These are phyloP conservation scores for Chalcosyrphus nemorum DNA, from an alignment of 2,888 invertebrate genomes.

Conservation along the genomic window DNA sequence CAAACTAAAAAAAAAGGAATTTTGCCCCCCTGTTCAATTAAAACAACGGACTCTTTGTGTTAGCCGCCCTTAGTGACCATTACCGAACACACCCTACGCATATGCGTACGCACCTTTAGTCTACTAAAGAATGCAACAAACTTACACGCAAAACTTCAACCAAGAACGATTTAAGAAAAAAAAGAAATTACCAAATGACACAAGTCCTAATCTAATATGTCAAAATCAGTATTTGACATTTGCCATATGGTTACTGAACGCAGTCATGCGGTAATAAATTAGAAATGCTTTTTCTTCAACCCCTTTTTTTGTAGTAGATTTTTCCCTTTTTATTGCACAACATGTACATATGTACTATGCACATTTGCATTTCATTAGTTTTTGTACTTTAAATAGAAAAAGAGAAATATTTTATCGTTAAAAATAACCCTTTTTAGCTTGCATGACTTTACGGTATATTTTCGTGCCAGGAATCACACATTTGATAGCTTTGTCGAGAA, in stretches of 20 bases:
- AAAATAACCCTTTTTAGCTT: slow-evolving; percentile 60
- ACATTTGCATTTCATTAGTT: slow-evolving; percentile 63
- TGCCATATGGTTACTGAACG: slow-evolving; percentile 23
- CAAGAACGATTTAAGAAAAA: background rate
- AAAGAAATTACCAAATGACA: slow-evolving; percentile 1
- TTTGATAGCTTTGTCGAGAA: slow-evolving; percentile 46
- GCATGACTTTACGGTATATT: slow-evolving; percentile 63
- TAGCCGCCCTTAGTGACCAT: too few species aligned
- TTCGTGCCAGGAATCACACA: slow-evolving; percentile 64
- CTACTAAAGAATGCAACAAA: background rate
- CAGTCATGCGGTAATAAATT: slow-evolving; percentile 60
- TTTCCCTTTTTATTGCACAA: slow-evolving; percentile 42
- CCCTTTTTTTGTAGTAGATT: background rate
- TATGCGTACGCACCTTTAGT: background rate
- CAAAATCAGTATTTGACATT: slow-evolving; percentile 62
- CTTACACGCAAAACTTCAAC: background rate
- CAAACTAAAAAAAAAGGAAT: background rate
- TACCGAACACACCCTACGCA: background rate
- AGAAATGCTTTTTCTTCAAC: background rate
- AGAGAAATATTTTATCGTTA: slow-evolving; percentile 14
- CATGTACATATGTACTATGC: too few species aligned
- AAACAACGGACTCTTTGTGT: too few species aligned
- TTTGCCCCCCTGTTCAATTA: too few species aligned
- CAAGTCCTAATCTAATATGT: slow-evolving; percentile 42
- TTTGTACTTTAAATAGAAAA: slow-evolving; percentile 36